Evolutionary conservation across 2,113 vertebrate species (phyloP).

Genomic region (Isichthys henryi): DNA sequence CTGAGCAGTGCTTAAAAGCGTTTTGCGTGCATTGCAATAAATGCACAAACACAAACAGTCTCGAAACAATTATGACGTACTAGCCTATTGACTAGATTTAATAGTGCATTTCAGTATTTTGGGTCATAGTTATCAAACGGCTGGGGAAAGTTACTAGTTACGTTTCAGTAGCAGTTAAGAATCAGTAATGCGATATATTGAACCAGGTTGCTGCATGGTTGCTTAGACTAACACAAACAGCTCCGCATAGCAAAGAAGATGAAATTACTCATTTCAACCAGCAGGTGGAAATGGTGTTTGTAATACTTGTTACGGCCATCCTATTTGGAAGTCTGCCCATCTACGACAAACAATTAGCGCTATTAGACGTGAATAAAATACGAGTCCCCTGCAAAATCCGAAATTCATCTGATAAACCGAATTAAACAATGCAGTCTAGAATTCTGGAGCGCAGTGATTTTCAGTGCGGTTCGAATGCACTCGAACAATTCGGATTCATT

Average conservation of each 20-base stretch:
- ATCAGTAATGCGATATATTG: not conserved
- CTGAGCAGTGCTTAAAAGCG: not conserved
- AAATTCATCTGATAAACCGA: not conserved
- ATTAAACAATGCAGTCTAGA: conserved; percentile 7
- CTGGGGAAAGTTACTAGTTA: not conserved
- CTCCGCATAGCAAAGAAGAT: not conserved
- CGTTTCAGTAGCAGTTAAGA: not conserved
- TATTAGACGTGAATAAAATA: conserved; percentile 8
- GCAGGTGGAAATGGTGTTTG: conserved; percentile 61
- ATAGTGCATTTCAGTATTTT: not conserved
- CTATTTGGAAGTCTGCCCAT: conserved; percentile 17
- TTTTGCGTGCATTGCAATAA: not conserved
- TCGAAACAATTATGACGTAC: not conserved
- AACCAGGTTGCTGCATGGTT: not conserved
- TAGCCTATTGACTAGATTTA: not conserved
- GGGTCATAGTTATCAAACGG: not conserved
- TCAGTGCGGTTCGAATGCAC: not conserved
- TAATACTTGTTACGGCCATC: conserved; percentile 24
- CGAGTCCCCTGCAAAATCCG: not conserved
- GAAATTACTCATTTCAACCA: conserved; percentile 47
- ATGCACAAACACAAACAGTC: not conserved
- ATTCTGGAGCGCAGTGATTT: not conserved
- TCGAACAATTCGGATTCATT: not conserved
- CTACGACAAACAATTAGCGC: conserved; percentile 10
- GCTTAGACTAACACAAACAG: not conserved